These are phyloP conservation scores for Cynoglossus semilaevis DNA, from an alignment of 2,113 vertebrate genomes.

Conservation along the genomic window DNA sequence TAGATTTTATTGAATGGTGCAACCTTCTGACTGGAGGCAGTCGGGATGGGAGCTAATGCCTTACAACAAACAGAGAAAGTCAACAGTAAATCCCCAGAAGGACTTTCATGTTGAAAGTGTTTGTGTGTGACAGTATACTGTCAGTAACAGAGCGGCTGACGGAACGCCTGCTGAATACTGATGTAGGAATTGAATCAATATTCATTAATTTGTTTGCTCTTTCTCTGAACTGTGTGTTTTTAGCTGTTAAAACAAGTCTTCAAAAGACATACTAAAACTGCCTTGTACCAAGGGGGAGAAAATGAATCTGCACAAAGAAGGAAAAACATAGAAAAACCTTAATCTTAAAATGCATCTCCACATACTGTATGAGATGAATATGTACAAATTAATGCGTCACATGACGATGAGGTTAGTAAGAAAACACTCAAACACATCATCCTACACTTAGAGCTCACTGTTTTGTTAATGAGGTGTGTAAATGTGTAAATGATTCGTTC, in stretches of 20 bases:
- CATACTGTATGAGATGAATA: too few species aligned
- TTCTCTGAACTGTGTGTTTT: background rate
- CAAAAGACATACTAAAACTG: background rate
- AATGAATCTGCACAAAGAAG: too few species aligned
- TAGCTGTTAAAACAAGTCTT: background rate
- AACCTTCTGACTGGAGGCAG: conserved; percentile 20
- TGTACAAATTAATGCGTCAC: too few species aligned
- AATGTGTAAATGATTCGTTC: conserved; percentile 13
- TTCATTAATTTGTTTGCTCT: conserved; percentile 3
- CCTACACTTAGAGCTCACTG: too few species aligned
- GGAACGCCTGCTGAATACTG: conserved; percentile 7
- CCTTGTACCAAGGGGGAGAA: too few species aligned
- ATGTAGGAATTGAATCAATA: conserved; percentile 1
- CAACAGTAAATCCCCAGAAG: conserved; percentile 19
- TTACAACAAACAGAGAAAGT: conserved; percentile 28
- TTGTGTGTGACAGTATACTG: conserved; percentile 1
- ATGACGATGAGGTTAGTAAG: too few species aligned
- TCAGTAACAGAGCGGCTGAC: conserved; percentile 21
- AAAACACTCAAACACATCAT: too few species aligned
- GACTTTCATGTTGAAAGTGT: conserved; percentile 14
- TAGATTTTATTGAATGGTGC: conserved; percentile 32
- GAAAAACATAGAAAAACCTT: too few species aligned
- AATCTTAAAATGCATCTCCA: too few species aligned
- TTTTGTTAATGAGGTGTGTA: too few species aligned
- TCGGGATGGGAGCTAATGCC: conserved; percentile 17